phyloP scores from a whole-genome alignment of 2,888 invertebrate genomes.

The Tetheella fluctuosa region DNA sequence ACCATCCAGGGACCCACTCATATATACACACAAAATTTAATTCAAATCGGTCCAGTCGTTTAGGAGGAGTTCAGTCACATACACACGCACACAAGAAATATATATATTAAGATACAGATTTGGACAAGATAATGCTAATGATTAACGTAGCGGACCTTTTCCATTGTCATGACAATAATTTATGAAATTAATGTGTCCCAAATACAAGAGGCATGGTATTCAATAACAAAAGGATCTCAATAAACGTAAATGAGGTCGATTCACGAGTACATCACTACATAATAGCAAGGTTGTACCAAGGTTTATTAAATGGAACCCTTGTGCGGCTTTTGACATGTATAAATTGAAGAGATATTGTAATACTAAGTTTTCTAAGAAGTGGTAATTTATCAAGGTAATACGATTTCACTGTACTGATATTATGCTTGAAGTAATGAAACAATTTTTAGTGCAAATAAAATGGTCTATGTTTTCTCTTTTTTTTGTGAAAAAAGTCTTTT shows the following conservation, averaged over 20 bases:
- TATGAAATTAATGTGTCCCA: slow-evolving; percentile 13
- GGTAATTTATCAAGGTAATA: neutral
- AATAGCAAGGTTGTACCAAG: slow-evolving; percentile 13
- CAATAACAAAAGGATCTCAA: slow-evolving; percentile 24
- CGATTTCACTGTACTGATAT: neutral
- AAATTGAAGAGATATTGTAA: slow-evolving; percentile 2
- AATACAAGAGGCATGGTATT: slow-evolving; percentile 22
- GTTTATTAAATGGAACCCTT: slow-evolving; percentile 12
- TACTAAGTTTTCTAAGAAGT: neutral
- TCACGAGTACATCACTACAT: slow-evolving; percentile 29
- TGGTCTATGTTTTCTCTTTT: too few species aligned
- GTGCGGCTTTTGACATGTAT: slow-evolving; percentile 12
- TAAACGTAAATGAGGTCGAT: slow-evolving; percentile 28
- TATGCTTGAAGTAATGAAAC: neutral
- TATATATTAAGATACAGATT: too few species aligned
- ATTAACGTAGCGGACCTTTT: too few species aligned
- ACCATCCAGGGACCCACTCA: too few species aligned
- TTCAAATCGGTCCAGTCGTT: too few species aligned
- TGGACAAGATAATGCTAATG: too few species aligned
- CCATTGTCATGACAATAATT: slow-evolving; percentile 2
- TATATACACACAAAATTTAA: too few species aligned
- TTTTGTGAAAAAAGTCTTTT: too few species aligned
- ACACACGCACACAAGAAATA: too few species aligned
- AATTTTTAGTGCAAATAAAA: neutral
- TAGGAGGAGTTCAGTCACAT: too few species aligned